These are phyloP conservation scores for Drosophila cardini DNA, from an alignment of 1,140 invertebrate species.

Conservation along the genomic window DNA sequence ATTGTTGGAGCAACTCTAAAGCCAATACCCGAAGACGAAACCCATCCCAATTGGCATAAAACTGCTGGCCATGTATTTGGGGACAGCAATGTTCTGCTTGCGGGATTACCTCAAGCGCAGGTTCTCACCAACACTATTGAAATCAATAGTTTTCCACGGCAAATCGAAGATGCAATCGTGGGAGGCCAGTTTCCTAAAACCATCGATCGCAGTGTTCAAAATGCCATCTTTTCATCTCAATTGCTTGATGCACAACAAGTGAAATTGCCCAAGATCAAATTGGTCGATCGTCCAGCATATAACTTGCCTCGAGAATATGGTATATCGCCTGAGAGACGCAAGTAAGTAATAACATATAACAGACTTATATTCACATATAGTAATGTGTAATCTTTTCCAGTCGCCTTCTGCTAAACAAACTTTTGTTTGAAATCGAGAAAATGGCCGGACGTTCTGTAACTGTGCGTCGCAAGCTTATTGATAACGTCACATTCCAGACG, in stretches of 20 bases:
- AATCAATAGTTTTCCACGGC: slow-evolving; percentile 87
- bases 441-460: slow-evolving; percentile 86
- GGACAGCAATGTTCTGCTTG: slow-evolving; percentile 88
- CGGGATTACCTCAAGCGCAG: slow-evolving; percentile 90
- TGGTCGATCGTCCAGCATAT: slow-evolving; percentile 89
- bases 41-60: slow-evolving; percentile 88
- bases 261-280: slow-evolving; percentile 90
- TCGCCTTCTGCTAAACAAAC: slow-evolving; percentile 88
- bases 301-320: slow-evolving; percentile 90
- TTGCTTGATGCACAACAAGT: slow-evolving; percentile 92
- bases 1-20: slow-evolving; percentile 85
- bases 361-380: not conserved
- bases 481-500: slow-evolving; percentile 86
- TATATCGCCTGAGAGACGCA: slow-evolving; percentile 88
- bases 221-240: slow-evolving; percentile 89
- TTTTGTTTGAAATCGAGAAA: slow-evolving; percentile 90
- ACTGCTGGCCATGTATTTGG: slow-evolving; percentile 86
- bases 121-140: slow-evolving; percentile 90
- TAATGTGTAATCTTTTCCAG: slow-evolving; percentile 85
- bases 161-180: slow-evolving; percentile 85
- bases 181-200: slow-evolving; percentile 85
- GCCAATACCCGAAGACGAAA: slow-evolving; percentile 85
- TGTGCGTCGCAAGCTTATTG: slow-evolving; percentile 86
- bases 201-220: slow-evolving; percentile 86
- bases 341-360: slow-evolving; percentile 86